Percentiles rank a stretch among this genome's conserved stretches.
These are phyloP conservation scores for Spisula subtruncata DNA, from an alignment of 2,888 invertebrate species.

Conservation along the genomic window DNA sequence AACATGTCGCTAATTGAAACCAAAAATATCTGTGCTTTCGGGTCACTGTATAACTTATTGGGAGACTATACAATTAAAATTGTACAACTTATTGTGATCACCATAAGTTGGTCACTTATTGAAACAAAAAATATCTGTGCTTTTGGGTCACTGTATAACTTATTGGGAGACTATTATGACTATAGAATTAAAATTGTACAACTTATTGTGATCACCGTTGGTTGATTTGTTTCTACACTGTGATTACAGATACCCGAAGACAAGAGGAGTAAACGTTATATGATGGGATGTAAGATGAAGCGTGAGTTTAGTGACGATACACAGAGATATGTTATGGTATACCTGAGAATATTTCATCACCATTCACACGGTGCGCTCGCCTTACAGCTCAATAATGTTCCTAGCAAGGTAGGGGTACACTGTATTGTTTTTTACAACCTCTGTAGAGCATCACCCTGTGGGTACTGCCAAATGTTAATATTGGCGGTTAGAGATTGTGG, in stretches of 20 bases:
- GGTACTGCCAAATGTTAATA: too few species aligned
- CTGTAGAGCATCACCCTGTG: too few species aligned
- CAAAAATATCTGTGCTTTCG: not conserved
- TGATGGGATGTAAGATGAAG: conserved; percentile 14
- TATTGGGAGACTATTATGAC: too few species aligned
- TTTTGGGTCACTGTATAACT: too few species aligned
- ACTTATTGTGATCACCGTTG: too few species aligned
- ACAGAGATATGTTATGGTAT: conserved; percentile 26
- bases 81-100: not conserved
- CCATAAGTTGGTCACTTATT: too few species aligned
- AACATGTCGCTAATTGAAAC: too few species aligned
- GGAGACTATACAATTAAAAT: not conserved
- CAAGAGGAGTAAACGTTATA: not conserved
- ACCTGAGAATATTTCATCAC: not conserved
- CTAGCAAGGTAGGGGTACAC: not conserved
- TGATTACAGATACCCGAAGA: not conserved
- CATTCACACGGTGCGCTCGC: conserved; percentile 1
- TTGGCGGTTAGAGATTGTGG: too few species aligned
- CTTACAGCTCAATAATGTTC: not conserved
- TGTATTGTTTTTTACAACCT: too few species aligned
- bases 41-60: not conserved
- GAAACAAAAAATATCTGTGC: too few species aligned
- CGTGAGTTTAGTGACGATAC: conserved; percentile 24
- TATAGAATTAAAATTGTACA: too few species aligned
- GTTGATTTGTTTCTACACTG: not conserved